Evolutionary conservation across 2,888 invertebrate species (phyloP).

Genomic region (Scrobipalpa costella): DNA sequence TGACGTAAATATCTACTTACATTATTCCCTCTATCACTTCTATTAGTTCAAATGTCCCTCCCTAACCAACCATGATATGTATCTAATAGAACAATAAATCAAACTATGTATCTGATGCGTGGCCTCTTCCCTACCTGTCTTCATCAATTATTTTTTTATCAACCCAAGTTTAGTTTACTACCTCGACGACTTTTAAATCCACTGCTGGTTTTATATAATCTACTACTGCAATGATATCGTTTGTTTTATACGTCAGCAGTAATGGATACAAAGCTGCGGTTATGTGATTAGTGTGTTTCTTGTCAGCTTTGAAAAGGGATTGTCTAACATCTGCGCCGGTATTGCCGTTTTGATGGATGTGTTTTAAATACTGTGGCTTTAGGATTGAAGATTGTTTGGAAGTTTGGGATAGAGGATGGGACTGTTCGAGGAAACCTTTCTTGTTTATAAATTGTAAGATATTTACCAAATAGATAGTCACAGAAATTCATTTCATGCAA

Average conservation of each 20-base stretch:
- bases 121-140: constrained; percentile 60
- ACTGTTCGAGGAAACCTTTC: constrained; percentile 27
- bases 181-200: not conserved
- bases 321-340: constrained; percentile 61
- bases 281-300: constrained; percentile 17
- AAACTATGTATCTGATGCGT: constrained; percentile 50
- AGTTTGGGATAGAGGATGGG: not conserved
- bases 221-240: not conserved
- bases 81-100: constrained; percentile 64
- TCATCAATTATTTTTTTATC: constrained; percentile 75
- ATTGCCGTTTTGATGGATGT: constrained; percentile 72
- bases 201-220: constrained; percentile 6
- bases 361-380: constrained; percentile 57
- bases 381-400: constrained; percentile 18
- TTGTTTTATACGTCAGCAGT: not conserved
- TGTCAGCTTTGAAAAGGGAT: constrained; percentile 36
- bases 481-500: not conserved
- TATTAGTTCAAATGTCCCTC: constrained; percentile 16
- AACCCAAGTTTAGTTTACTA: constrained; percentile 47
- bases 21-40: not conserved
- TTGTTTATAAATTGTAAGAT: constrained; percentile 30
- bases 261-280: constrained; percentile 5
- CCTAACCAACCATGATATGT: constrained; percentile 54
- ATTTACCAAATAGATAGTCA: not conserved
- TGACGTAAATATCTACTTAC: not conserved